phyloP scores from a whole-genome alignment of 1,140 invertebrate genomes.

The Drosophila varians region DNA sequence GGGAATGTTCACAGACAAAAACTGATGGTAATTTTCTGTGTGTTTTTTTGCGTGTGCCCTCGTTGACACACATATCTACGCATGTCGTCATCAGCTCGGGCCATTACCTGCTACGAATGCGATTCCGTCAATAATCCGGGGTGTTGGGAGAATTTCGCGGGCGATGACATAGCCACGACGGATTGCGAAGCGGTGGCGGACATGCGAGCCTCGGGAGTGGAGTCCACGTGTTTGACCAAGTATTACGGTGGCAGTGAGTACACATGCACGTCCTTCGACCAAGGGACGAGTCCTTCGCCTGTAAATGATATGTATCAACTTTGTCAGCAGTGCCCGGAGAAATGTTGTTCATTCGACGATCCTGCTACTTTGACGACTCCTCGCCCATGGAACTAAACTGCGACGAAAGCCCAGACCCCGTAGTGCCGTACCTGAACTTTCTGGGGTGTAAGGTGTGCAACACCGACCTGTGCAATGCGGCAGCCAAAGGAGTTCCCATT shows the following conservation, averaged over 20 bases:
- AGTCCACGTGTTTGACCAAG: conserved; percentile 68
- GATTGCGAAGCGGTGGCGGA: conserved; percentile 66
- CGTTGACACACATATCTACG: conserved; percentile 63
- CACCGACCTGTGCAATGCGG: conserved; percentile 60
- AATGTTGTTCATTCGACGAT: conserved; percentile 59
- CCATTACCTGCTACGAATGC: conserved; percentile 77
- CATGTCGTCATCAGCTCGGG: conserved; percentile 64
- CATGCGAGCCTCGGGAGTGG: conserved; percentile 24
- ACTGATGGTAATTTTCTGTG: conserved; percentile 1
- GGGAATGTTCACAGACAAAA: background rate
- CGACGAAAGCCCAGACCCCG: conserved; percentile 58
- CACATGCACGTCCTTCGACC: background rate
- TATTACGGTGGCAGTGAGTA: conserved; percentile 67
- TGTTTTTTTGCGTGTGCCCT: background rate
- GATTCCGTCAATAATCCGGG: conserved; percentile 67
- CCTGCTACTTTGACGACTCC: conserved; percentile 64
- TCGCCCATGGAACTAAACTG: conserved; percentile 40
- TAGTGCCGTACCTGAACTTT: conserved; percentile 49
- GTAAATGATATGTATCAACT: background rate
- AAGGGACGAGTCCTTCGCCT: too few species aligned
- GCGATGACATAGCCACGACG: conserved; percentile 64
- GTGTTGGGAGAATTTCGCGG: conserved; percentile 64
- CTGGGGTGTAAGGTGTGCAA: conserved; percentile 61
- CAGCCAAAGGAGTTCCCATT: background rate
- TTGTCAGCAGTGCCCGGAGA: conserved; percentile 32